Evolutionary conservation across 2,888 invertebrate genomes (phyloP).

Genomic region (Catocala fraxini): DNA sequence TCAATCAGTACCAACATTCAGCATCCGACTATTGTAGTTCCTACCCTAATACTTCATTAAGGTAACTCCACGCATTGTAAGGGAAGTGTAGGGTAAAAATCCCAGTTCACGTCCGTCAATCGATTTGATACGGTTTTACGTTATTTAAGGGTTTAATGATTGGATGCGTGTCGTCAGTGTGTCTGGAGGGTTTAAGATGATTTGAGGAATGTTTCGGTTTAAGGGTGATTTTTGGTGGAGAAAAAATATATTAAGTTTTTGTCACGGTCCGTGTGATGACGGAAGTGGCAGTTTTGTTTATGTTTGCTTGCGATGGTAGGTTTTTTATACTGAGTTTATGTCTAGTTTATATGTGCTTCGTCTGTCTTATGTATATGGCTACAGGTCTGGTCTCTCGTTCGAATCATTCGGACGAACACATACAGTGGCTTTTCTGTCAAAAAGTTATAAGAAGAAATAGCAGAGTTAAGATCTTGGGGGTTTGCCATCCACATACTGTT

Average conservation of each 20-base stretch:
- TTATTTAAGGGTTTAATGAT: conserved; percentile 39
- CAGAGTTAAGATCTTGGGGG: too few species aligned
- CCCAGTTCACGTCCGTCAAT: conserved; percentile 44
- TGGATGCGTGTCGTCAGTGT: conserved; percentile 51
- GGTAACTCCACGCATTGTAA: conserved; percentile 35
- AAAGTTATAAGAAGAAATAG: too few species aligned
- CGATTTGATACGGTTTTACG: conserved; percentile 49
- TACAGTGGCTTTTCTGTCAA: too few species aligned
- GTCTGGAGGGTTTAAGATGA: conserved; percentile 45
- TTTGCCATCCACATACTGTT: too few species aligned
- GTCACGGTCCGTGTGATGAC: conserved; percentile 21
- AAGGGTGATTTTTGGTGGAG: conserved; percentile 7
- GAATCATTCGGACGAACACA: too few species aligned
- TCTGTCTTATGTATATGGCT: too few species aligned
- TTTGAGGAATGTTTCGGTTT: conserved; percentile 18
- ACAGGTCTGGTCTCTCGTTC: too few species aligned
- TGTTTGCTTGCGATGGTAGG: too few species aligned
- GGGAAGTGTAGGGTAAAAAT: conserved; percentile 41
- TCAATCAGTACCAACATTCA: conserved; percentile 59
- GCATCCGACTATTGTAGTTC: conserved; percentile 50
- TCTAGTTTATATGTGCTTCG: too few species aligned
- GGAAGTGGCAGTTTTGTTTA: conserved; percentile 14
- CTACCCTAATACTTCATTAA: conserved; percentile 58
- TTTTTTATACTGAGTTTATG: too few species aligned
- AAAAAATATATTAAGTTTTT: conserved; percentile 25